These are phyloP conservation scores for Lacanobia wlatinum DNA, from an alignment of 2,888 invertebrate species.

Conservation along the genomic window DNA sequence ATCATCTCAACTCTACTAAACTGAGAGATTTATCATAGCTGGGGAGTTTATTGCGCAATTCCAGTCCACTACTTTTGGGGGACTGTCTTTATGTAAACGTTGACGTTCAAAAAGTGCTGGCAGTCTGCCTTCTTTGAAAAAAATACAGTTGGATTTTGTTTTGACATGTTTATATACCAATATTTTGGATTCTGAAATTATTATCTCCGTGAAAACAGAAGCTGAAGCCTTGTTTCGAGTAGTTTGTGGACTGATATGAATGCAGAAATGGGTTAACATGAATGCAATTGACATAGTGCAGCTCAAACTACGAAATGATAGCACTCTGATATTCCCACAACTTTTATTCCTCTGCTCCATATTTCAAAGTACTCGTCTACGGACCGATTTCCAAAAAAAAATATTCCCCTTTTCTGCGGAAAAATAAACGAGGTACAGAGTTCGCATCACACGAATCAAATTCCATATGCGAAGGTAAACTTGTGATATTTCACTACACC, in stretches of 20 bases:
- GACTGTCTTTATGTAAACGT: too few relatives aligned
- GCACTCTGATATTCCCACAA: slow-evolving; percentile 44
- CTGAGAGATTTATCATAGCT: too few relatives aligned
- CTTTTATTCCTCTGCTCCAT: slow-evolving; percentile 34
- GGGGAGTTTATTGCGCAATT: too few relatives aligned
- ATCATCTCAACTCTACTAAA: neutral
- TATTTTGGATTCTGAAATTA: too few relatives aligned
- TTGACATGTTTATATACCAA: too few relatives aligned
- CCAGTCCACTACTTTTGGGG: too few relatives aligned
- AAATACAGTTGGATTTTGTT: too few relatives aligned
- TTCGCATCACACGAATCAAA: slow-evolving; percentile 48
- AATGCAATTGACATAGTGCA: slow-evolving; percentile 31
- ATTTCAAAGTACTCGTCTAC: slow-evolving; percentile 29
- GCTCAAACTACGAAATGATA: slow-evolving; percentile 22
- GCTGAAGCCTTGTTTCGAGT: neutral
- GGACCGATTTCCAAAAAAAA: slow-evolving; percentile 29
- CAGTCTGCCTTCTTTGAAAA: too few relatives aligned
- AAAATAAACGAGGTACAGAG: slow-evolving; percentile 44
- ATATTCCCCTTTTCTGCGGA: slow-evolving; percentile 26
- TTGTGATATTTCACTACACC: slow-evolving; percentile 45
- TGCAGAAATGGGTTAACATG: slow-evolving; percentile 10
- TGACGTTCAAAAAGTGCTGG: too few relatives aligned
- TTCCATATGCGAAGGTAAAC: slow-evolving; percentile 45
- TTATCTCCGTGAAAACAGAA: neutral
- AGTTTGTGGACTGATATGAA: neutral